These are phyloP conservation scores for Spialia ferax DNA, from an alignment of 2,888 invertebrate genomes.

Conservation along the genomic window DNA sequence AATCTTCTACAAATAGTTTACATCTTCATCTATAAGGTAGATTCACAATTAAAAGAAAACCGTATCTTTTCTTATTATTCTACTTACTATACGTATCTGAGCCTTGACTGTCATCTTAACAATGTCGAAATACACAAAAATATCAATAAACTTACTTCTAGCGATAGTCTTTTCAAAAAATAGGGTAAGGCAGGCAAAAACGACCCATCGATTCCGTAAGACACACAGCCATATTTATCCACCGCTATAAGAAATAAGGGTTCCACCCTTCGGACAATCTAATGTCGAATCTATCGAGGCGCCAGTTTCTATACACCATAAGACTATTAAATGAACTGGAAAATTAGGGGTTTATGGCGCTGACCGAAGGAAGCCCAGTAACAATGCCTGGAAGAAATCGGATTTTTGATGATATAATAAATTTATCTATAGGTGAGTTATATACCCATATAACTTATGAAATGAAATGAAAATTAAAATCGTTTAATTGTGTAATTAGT, in stretches of 20 bases:
- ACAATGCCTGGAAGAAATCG: conserved; percentile 33
- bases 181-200: conserved; percentile 55
- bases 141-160: neutral
- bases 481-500: too few relatives aligned
- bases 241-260: conserved; percentile 42
- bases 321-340: conserved; percentile 81
- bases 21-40: too few relatives aligned
- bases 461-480: too few relatives aligned
- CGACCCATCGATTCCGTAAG: conserved; percentile 19
- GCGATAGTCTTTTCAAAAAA: conserved; percentile 45
- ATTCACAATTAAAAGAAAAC: too few relatives aligned
- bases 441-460: too few relatives aligned
- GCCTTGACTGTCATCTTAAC: neutral
- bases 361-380: conserved; percentile 65
- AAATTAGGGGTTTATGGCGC: conserved; percentile 78
- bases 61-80: too few relatives aligned
- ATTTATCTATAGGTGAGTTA: too few relatives aligned
- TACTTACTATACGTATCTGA: too few relatives aligned
- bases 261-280: conserved; percentile 64
- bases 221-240: conserved; percentile 35
- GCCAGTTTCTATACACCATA: conserved; percentile 71
- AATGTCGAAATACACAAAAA: neutral
- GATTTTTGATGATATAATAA: conserved; percentile 23
- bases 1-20: too few relatives aligned
- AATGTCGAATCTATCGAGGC: conserved; percentile 80